Base-by-base conservation (phyloP, 2,888 invertebrate genomes). In the Petrophora chlorosata region DNA sequence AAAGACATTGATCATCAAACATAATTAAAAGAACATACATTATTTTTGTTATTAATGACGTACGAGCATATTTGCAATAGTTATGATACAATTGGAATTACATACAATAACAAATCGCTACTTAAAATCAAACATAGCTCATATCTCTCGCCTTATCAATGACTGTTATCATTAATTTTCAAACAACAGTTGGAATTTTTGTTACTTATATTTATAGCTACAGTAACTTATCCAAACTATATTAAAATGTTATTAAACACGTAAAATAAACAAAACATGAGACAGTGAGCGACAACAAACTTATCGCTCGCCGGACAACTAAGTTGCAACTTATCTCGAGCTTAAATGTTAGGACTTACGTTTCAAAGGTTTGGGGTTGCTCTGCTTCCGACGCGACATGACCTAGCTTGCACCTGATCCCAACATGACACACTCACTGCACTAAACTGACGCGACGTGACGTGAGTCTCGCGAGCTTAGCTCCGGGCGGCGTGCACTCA, bases 361-460 rank as follows among this genome's bases (percentile, higher is more conserved):
- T 97, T 97, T 97, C 78, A 97, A 93, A 83, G 97, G 97, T 91
- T 97, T 97, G 73, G 97, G 97, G 92, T 97, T 97, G 92, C 96
- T 96, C 93, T 97, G 97, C 93, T 97, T 97, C 91, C 97, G 93
- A 87, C 97, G 95, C 85, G 97, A 97, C 97, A 97, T 97, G 85
- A 79, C 88, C 86, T 83, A 83, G 73, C 70, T 69, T 61, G 70
- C 75, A 70, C 79, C 79, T 70, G 63, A 71, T 71, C 75, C 71
- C 77, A 81, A 75, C 86, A 86, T 86, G 76, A 70, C 85, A 86
- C 85, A 78, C 52, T 39, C 56, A 64, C 63, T 51, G 46, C 47
- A 43, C 47, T 39, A 45, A 51, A 51, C 44, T 41, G 30, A 30
- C n/a, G n/a, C n/a, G n/a, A n/a, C n/a, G n/a, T n/a, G n/a, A n/a